These are phyloP conservation scores for Galleria mellonella DNA, from an alignment of 1,140 invertebrate species.

Conservation along the genomic window DNA sequence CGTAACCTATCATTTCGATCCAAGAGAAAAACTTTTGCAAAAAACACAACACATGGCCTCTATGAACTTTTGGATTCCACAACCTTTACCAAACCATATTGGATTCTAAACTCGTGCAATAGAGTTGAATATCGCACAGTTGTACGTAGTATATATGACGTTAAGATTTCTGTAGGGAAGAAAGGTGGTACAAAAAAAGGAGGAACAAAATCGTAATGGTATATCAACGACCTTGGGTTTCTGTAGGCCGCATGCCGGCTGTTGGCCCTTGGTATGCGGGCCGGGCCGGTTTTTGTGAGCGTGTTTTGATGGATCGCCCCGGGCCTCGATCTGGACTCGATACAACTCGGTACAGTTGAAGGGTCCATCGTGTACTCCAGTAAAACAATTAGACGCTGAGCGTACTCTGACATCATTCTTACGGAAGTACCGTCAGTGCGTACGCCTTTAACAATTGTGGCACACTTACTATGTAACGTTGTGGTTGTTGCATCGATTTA, in stretches of 20 bases:
- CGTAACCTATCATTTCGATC: conserved; percentile 41
- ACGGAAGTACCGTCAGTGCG: too few species aligned
- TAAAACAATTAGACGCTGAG: too few species aligned
- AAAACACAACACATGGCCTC: conserved; percentile 55
- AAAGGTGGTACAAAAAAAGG: conserved; percentile 57
- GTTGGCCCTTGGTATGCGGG: conserved; percentile 35
- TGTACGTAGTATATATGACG: conserved; percentile 13
- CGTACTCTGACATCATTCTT: too few species aligned
- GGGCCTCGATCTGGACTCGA: conserved; percentile 13
- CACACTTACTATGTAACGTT: too few species aligned
- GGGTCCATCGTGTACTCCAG: too few species aligned
- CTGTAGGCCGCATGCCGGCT: conserved; percentile 62
- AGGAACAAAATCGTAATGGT: conserved; percentile 57
- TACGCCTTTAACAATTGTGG: too few species aligned
- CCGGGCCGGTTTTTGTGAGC: conserved; percentile 42
- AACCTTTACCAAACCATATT: background rate
- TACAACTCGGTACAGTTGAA: background rate
- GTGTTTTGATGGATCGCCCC: conserved; percentile 34
- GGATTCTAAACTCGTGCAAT: background rate
- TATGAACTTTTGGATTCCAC: conserved; percentile 58
- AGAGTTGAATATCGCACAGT: conserved; percentile 13
- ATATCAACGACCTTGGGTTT: conserved; percentile 60
- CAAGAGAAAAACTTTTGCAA: conserved; percentile 50
- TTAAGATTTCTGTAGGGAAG: conserved; percentile 30
- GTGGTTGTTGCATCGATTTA: too few species aligned